A percentile compares a stretch with the other conserved stretches of the same genome.
phyloP scores from a whole-genome alignment of 2,888 invertebrate species.

The Leptinotarsa peninsularis region DNA sequence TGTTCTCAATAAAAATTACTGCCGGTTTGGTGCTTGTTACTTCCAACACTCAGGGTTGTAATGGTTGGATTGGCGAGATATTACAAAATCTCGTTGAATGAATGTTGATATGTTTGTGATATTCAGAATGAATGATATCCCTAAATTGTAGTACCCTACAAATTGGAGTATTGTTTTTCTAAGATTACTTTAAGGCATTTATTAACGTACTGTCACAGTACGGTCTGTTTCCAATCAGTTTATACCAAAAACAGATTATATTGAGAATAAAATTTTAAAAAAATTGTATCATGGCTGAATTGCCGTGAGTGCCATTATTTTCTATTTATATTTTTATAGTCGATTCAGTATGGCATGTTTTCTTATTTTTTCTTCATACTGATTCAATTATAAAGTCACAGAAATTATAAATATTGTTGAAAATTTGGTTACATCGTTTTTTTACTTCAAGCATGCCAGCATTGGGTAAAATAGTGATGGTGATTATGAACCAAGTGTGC shows the following conservation, averaged over 20 bases:
- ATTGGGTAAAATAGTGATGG: conserved; percentile 59
- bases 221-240: conserved; percentile 58
- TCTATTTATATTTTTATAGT: conserved; percentile 53
- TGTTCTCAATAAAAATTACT: conserved; percentile 39
- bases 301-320: conserved; percentile 61
- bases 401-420: conserved; percentile 52
- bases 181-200: conserved; percentile 61
- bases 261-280: conserved; percentile 37
- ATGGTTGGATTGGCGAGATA: conserved; percentile 44
- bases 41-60: conserved; percentile 61
- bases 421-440: conserved; percentile 55
- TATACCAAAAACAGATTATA: conserved; percentile 55
- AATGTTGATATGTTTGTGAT: conserved; percentile 49
- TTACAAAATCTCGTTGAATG: conserved; percentile 46
- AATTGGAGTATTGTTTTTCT: conserved; percentile 57
- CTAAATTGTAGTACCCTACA: conserved; percentile 49
- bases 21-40: conserved; percentile 54
- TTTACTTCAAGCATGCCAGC: conserved; percentile 57
- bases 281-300: conserved; percentile 50
- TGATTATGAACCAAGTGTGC: conserved; percentile 68
- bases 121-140: conserved; percentile 50
- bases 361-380: conserved; percentile 36
- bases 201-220: conserved; percentile 57
- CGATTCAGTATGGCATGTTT: conserved; percentile 45
- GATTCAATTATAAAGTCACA: conserved; percentile 34